Evolutionary conservation across 2,888 invertebrate species (phyloP).

Genomic region (Xestobium rufovillosum): DNA sequence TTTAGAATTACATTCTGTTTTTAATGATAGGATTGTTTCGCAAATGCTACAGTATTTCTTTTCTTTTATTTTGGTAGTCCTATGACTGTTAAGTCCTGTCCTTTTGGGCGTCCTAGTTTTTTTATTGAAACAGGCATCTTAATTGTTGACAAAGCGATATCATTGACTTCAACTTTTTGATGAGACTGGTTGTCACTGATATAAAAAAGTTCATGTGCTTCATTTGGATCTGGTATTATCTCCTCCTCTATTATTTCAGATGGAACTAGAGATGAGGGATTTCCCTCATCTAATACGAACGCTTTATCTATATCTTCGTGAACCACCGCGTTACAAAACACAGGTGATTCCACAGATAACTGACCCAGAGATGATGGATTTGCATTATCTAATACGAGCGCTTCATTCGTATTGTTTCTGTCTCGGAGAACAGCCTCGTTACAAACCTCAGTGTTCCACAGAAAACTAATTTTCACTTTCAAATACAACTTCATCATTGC

Average conservation of each 20-base stretch:
- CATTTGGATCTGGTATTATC: slow-evolving; percentile 2
- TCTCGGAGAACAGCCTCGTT: too few species aligned
- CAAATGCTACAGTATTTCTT: neutral
- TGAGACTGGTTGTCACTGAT: slow-evolving; percentile 6
- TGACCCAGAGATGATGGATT: too few species aligned
- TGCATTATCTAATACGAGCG: too few species aligned
- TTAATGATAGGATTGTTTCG: neutral
- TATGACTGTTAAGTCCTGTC: slow-evolving; percentile 7
- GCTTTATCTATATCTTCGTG: too few species aligned
- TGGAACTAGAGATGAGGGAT: slow-evolving; percentile 3
- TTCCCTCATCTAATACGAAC: slow-evolving; percentile 2
- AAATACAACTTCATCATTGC: too few species aligned
- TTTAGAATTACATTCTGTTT: slow-evolving; percentile 1
- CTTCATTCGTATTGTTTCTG: too few species aligned
- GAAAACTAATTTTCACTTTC: too few species aligned
- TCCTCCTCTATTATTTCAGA: slow-evolving; percentile 6
- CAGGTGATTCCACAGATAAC: too few species aligned
- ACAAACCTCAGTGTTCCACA: too few species aligned
- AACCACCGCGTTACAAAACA: too few species aligned
- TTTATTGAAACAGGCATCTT: slow-evolving; percentile 7
- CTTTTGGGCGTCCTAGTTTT: slow-evolving; percentile 3
- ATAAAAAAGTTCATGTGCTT: slow-evolving; percentile 6
- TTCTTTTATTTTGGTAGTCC: slow-evolving; percentile 1
- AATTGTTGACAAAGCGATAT: slow-evolving; percentile 5
- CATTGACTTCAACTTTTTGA: slow-evolving; percentile 7